Conservation (phyloP, 2,113 vertebrate genomes). For the Salvator merianae region DNA sequence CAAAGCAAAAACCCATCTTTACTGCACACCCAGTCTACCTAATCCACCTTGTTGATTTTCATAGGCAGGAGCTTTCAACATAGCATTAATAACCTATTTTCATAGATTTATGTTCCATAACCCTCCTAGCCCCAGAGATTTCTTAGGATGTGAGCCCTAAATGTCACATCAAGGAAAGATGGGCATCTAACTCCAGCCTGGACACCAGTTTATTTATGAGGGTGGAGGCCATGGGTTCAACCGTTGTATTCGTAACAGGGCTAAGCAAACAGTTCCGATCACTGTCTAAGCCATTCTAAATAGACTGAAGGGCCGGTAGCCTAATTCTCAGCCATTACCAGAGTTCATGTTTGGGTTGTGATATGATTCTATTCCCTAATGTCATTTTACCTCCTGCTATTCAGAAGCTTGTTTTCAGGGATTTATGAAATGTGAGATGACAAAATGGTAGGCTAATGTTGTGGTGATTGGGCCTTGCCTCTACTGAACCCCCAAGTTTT, state of each 20-base stretch:
- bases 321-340: constrained; percentile 51
- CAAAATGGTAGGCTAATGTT: constrained; percentile 48
- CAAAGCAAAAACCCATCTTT: constrained; percentile 7
- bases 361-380: constrained; percentile 52
- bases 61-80: constrained; percentile 40
- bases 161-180: constrained; percentile 66
- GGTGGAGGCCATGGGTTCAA: constrained; percentile 65
- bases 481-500: constrained; percentile 54
- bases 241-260: constrained; percentile 47
- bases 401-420: constrained; percentile 70
- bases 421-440: constrained; percentile 70
- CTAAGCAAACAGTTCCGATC: constrained; percentile 64
- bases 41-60: constrained; percentile 55
- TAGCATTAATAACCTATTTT: constrained; percentile 56
- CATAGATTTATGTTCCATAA: constrained; percentile 44
- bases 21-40: constrained; percentile 50
- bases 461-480: constrained; percentile 53
- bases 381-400: constrained; percentile 60
- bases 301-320: constrained; percentile 48
- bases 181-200: constrained; percentile 52
- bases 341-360: constrained; percentile 56
- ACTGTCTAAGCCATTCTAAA: constrained; percentile 63
- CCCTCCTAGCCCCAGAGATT: constrained; percentile 58
- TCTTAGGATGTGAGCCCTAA: constrained; percentile 50
- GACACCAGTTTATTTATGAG: constrained; percentile 62